These are phyloP conservation scores for Cryptoprocta ferox DNA, from an alignment of 2,797 vertebrate species.

Conservation along the genomic window DNA sequence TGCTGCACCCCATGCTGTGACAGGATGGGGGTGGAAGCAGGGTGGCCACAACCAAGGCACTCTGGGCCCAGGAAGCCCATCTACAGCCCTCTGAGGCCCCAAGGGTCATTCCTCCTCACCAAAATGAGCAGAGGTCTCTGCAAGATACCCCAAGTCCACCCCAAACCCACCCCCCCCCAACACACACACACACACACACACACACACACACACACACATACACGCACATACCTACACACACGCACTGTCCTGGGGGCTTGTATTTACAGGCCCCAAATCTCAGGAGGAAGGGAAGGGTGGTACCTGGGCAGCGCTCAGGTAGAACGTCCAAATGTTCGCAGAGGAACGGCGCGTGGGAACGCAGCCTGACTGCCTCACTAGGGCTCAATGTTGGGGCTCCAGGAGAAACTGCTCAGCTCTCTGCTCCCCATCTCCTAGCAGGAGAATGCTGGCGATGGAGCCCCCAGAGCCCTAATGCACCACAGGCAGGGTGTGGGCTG, in stretches of 20 bases:
- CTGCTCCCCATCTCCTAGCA: not conserved
- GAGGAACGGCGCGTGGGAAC: not conserved
- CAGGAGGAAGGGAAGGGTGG: not conserved
- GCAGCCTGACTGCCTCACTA: not conserved
- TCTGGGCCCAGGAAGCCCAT: constrained; percentile 58
- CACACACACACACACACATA: not conserved
- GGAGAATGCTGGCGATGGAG: not conserved
- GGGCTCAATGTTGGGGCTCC: not conserved
- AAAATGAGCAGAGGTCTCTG: constrained; percentile 19
- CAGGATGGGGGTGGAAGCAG: not conserved
- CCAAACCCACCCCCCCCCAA: not conserved
- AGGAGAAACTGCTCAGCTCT: not conserved
- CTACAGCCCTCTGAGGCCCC: not conserved
- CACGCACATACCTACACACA: not conserved
- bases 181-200: not conserved
- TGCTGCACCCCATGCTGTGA: constrained; percentile 85
- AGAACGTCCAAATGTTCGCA: not conserved
- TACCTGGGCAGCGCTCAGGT: not conserved
- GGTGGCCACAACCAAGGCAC: constrained; percentile 73
- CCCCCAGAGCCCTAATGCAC: not conserved
- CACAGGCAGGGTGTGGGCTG: not conserved
- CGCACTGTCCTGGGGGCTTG: not conserved
- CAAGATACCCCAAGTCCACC: not conserved
- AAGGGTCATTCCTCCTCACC: constrained; percentile 14
- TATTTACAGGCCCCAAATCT: not conserved